Evolutionary conservation across 92 coral and sea anemone genomes (phyloP), one percentile per base, ranked within the genome.

Genomic region (Scolanthus callimorphus): DNA sequence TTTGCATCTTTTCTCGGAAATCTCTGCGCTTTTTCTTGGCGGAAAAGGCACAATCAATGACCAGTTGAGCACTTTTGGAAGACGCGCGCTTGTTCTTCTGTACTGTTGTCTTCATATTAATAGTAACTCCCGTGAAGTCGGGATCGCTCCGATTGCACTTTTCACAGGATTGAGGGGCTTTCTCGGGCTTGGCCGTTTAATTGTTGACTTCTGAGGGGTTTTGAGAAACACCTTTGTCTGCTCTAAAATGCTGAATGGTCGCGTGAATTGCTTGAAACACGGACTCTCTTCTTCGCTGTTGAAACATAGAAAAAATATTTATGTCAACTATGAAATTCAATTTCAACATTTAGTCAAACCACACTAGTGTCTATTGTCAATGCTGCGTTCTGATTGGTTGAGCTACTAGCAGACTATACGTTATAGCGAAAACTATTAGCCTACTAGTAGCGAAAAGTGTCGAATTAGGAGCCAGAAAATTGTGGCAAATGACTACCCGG

Each of bases 121-220:
- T 55, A 11, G 99, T 94, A 23, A 94, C 99, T 20, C 99, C 99
- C 44, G 74, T 82, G 81, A 94, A 94, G 59, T 84, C 76, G 31
- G 99, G 99, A 63, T 94, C 99, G 13, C 79, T 69, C 22, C 74
- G 91, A 75, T 84, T 94, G 79, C 95, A 31, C 96, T 94, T 60
- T 85, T 84, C 51, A 86, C 82, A 0, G 99, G 99, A 55, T 71
- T 89, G 1, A 94, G 78, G n/a, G 99, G 99, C 38, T 94, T 94
- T 46, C 99, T 77, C 1, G 99, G 99, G 59, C 97, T 94, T 44
- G 81, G 70, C 41, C 97, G 84, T 57, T 89, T 77, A 19, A 39
- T 21, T 3, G 74, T 9, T 8, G 67, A 37, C 60, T 84, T 88
- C 57, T 69, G 65, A 4, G 96, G 96, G 11, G 96, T 88, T 72